These are phyloP conservation scores for Drosophila watanabei DNA, from an alignment of 1,140 invertebrate species.

Conservation along the genomic window DNA sequence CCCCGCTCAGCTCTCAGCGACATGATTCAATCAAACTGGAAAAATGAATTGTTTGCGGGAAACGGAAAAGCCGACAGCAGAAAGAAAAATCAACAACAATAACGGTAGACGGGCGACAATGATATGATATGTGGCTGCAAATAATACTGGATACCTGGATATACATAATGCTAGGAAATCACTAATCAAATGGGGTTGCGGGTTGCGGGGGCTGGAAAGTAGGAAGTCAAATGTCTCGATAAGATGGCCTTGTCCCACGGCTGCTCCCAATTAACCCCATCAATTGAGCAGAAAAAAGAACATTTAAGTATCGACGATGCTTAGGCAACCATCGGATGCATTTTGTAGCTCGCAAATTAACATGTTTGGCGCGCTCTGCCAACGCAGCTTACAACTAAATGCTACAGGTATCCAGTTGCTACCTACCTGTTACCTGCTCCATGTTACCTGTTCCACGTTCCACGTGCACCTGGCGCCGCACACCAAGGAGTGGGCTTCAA, in stretches of 20 bases:
- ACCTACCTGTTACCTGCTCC: slow-evolving; percentile 11
- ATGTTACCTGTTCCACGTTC: slow-evolving; percentile 18
- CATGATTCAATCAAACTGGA: slow-evolving; percentile 59
- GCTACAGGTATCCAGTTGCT: not conserved
- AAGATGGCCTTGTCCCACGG: slow-evolving; percentile 14
- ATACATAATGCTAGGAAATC: slow-evolving; percentile 40
- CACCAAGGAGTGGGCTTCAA: slow-evolving; percentile 23
- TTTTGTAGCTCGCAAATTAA: slow-evolving; percentile 36
- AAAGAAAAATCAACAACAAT: slow-evolving; percentile 21
- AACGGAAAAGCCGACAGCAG: slow-evolving; percentile 29
- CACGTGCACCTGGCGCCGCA: not conserved
- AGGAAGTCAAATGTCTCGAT: slow-evolving; percentile 15
- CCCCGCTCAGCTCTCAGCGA: slow-evolving; percentile 18
- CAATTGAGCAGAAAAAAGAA: slow-evolving; percentile 11
- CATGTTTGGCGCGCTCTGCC: slow-evolving; percentile 25
- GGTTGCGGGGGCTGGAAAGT: slow-evolving; percentile 1
- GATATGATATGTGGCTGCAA: slow-evolving; percentile 18
- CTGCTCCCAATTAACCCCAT: slow-evolving; percentile 38
- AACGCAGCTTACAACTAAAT: slow-evolving; percentile 32
- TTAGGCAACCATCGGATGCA: slow-evolving; percentile 34
- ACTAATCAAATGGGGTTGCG: slow-evolving; percentile 22
- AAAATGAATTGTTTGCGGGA: slow-evolving; percentile 51
- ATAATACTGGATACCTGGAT: slow-evolving; percentile 1
- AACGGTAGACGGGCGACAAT: slow-evolving; percentile 16
- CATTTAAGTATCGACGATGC: slow-evolving; percentile 4